Percentiles rank a stretch among this genome's conserved stretches.
These are phyloP conservation scores for Corythoichthys haematopterus DNA, from an alignment of 2,113 vertebrate species.

Conservation along the genomic window DNA sequence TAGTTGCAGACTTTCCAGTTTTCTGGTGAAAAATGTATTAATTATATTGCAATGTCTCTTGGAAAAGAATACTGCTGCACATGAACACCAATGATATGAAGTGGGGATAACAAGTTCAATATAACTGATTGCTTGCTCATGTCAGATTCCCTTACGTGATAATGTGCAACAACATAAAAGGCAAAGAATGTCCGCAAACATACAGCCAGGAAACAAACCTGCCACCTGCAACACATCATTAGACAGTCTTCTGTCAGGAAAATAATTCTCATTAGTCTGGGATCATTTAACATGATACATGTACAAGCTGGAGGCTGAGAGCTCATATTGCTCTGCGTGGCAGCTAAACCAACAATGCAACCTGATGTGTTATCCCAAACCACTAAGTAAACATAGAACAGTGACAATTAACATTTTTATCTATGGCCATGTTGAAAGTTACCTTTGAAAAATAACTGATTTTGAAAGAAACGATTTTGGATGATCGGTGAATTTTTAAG, in stretches of 20 bases:
- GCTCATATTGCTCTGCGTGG: neutral
- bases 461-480: no score
- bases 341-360: neutral
- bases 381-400: no score
- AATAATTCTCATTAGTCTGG: conserved; percentile 1
- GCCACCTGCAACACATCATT: conserved; percentile 4
- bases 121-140: neutral
- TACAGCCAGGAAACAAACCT: neutral
- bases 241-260: conserved; percentile 9
- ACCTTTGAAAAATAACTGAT: no score
- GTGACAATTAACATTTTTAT: no score
- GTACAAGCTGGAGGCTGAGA: neutral
- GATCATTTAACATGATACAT: conserved; percentile 5
- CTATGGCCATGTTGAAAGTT: no score
- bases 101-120: no score
- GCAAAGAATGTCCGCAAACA: neutral
- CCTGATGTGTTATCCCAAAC: neutral
- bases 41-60: neutral
- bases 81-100: neutral
- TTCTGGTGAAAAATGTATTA: no score
- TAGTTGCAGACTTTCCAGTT: neutral
- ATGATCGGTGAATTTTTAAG: no score
- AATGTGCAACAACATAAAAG: neutral
- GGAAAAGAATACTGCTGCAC: neutral
- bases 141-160: neutral